Evolutionary conservation across 1,140 invertebrate species (phyloP), one percentile per base, ranked within the genome.

Genomic region (Drosophila guanche): DNA sequence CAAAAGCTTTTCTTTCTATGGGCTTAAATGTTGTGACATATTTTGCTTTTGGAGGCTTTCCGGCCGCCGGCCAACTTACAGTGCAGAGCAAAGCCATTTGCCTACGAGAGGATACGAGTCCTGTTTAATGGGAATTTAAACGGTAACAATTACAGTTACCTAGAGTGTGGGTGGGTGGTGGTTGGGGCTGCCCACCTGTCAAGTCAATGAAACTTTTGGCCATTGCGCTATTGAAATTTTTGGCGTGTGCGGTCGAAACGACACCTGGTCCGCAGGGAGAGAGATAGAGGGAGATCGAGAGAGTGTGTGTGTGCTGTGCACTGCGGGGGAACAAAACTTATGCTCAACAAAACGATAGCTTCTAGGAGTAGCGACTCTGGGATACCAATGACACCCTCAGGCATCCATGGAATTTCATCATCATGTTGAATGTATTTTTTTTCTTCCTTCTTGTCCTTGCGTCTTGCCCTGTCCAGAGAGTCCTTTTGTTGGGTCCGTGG

Each of bases 71-170:
- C 46, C 61, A 54, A 66, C 5, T 27, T 29, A 10, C 29, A 33
- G 29, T 14, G 27, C 33, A 29, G 29, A 53, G 46, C 58, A 33
- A 47, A 43, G 54, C 51, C 53, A 59, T 78, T 81, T 73, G 66
- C 58, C 80, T 84, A 76, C 54, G 48, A 48, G 62, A 33, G 27
- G n/a, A 43, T 20, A 27, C 29, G 14, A 60, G 60, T 8, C 40
- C 27, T 67, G 57, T 86, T 86, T 88, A 86, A 86, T 86, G 83
- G 83, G 80, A 88, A 88, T 86, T 86, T 86, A 86, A 86, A 86
- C 83, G 83, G 74, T 79, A 86, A 86, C 83, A 86, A 86, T 86
- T 86, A 86, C 83, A 83, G 74, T 72, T 72, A 27, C 46, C 53
- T 47, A 57, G 72, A 53, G 54, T 65, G 47, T 59, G 70, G 75